Conservation (phyloP, 2,888 invertebrate genomes). For the Sarcophaga rosellei region DNA sequence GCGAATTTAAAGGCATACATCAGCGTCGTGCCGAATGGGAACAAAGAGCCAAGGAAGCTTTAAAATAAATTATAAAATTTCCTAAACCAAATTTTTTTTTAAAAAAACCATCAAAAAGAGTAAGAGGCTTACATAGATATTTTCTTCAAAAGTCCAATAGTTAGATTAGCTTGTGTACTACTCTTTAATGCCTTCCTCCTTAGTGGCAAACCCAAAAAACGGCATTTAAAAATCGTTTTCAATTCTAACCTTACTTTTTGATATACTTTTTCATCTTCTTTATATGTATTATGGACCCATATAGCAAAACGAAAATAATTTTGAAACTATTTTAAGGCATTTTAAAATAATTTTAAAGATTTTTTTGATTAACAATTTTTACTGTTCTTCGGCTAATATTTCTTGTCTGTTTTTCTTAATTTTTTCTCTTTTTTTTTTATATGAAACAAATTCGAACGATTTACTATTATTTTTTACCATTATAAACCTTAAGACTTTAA, state of each 20-base stretch:
- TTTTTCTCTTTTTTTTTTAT: constrained; percentile 31
- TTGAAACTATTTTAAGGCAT: constrained; percentile 37
- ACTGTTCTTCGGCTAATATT: too few relatives aligned
- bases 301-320: constrained; percentile 14
- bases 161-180: constrained; percentile 22
- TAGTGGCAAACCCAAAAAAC: neutral
- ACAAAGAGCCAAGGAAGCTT: constrained; percentile 87
- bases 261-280: neutral
- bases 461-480: neutral
- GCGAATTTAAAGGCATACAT: constrained; percentile 86
- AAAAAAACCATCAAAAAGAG: neutral
- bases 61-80: constrained; percentile 73
- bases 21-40: constrained; percentile 91
- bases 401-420: neutral
- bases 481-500: constrained; percentile 42
- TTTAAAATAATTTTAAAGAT: constrained; percentile 37
- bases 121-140: neutral
- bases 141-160: too few relatives aligned
- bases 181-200: too few relatives aligned
- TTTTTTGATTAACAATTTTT: constrained; percentile 11
- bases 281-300: too few relatives aligned
- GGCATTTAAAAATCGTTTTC: neutral
- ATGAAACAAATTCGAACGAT: neutral
- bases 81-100: constrained; percentile 16
- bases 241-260: neutral